These are phyloP conservation scores for Drosophila sproati DNA, from an alignment of 1,140 invertebrate species.

Conservation along the genomic window DNA sequence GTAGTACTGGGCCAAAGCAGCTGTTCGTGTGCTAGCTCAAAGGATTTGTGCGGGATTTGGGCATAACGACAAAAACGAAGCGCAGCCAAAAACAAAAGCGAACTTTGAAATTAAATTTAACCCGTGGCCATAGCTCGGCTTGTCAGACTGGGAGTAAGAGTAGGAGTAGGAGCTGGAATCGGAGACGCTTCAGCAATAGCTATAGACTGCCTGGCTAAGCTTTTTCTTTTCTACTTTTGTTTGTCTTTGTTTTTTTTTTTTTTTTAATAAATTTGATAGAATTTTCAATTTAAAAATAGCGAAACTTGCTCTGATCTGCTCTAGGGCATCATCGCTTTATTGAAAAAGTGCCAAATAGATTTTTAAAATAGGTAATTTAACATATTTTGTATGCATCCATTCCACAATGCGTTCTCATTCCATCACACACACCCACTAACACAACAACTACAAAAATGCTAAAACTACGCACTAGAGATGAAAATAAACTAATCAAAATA, in stretches of 20 bases:
- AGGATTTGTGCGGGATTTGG: constrained; percentile 80
- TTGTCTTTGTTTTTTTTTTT: neutral
- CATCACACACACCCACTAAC: neutral
- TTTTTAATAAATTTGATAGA: constrained; percentile 42
- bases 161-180: neutral
- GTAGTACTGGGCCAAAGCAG: constrained; percentile 54
- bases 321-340: constrained; percentile 24
- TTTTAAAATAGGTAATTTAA: constrained; percentile 60
- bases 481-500: too few species aligned
- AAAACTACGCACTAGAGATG: constrained; percentile 21
- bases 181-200: constrained; percentile 11
- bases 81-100: constrained; percentile 61
- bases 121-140: constrained; percentile 40
- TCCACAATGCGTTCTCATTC: neutral
- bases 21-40: constrained; percentile 79
- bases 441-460: neutral
- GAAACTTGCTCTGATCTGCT: constrained; percentile 24
- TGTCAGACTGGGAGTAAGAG: neutral
- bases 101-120: constrained; percentile 81
- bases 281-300: constrained; percentile 67
- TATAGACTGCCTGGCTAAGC: constrained; percentile 61
- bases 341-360: constrained; percentile 54
- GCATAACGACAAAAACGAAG: constrained; percentile 76
- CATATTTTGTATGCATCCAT: constrained; percentile 40
- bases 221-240: constrained; percentile 32